Evolutionary conservation across 2,888 invertebrate genomes (phyloP).

Genomic region (Drosophila demipolita): DNA sequence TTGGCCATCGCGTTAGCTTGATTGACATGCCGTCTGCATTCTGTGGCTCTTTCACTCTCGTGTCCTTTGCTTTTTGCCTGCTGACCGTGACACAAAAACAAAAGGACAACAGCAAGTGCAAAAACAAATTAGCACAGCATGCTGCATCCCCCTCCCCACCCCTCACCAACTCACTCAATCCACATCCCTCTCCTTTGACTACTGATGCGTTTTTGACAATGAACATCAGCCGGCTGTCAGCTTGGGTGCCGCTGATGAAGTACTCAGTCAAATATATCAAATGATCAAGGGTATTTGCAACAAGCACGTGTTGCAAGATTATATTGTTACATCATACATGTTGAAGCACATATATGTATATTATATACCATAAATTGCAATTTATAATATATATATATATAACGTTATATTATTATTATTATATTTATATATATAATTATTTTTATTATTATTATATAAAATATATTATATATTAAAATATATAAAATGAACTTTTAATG

Average conservation of each 20-base stretch:
- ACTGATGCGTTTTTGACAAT: constrained; percentile 72
- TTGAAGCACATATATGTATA: not conserved
- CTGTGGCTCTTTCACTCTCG: constrained; percentile 40
- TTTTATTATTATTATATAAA: no score
- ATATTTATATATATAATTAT: no score
- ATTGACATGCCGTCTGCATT: constrained; percentile 71
- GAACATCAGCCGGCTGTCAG: constrained; percentile 67
- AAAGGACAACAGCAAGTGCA: constrained; percentile 41
- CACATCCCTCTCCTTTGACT: constrained; percentile 9
- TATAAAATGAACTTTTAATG: not conserved
- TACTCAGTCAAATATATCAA: constrained; percentile 20
- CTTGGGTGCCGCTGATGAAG: constrained; percentile 24
- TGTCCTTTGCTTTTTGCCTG: constrained; percentile 55
- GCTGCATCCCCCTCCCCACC: not conserved
- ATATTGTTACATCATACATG: not conserved
- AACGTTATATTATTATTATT: no score
- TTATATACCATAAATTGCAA: not conserved
- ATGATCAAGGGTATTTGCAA: not conserved
- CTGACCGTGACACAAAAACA: constrained; percentile 68
- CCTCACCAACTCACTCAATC: not conserved
- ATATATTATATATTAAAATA: not conserved
- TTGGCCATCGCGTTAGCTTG: constrained; percentile 61
- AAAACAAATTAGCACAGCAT: constrained; percentile 66
- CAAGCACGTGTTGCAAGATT: not conserved
- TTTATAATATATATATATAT: not conserved